Evolutionary conservation across 2,797 vertebrate species (phyloP).

Genomic region (Peromyscus nudipes): DNA sequence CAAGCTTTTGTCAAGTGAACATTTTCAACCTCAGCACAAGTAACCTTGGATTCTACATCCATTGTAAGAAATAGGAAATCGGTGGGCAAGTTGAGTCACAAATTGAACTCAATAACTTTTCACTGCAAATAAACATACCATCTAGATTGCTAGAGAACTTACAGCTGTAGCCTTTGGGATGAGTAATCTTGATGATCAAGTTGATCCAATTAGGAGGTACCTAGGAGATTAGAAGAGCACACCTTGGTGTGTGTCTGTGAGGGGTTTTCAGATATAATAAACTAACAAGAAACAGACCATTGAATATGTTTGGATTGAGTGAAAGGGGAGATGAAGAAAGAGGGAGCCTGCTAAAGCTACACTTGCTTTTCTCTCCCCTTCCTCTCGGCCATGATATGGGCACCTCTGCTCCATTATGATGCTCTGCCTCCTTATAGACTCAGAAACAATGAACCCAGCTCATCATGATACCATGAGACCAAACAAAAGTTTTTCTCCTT

Average conservation of each 20-base stretch:
- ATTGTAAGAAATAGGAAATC: slow-evolving; percentile 17
- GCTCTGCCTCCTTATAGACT: background rate
- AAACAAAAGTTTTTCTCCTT: background rate
- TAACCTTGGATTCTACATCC: background rate
- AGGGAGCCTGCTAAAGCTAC: background rate
- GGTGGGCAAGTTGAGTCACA: background rate
- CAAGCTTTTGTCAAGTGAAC: background rate
- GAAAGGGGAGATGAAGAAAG: background rate
- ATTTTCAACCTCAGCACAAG: background rate
- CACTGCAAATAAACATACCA: background rate
- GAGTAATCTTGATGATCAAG: background rate
- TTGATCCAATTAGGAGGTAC: background rate
- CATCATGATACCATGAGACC: background rate
- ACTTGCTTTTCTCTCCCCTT: background rate
- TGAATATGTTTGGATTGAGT: no score
- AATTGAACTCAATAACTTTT: background rate
- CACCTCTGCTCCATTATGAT: no score
- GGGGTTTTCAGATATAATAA: background rate
- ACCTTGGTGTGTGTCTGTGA: background rate
- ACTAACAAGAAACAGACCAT: background rate
- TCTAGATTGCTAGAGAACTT: background rate
- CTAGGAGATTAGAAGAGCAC: background rate
- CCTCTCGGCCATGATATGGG: background rate
- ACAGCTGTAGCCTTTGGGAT: background rate
- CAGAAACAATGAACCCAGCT: background rate